phyloP scores from a whole-genome alignment of 2,888 invertebrate species.

The Pseudococcus viburni region DNA sequence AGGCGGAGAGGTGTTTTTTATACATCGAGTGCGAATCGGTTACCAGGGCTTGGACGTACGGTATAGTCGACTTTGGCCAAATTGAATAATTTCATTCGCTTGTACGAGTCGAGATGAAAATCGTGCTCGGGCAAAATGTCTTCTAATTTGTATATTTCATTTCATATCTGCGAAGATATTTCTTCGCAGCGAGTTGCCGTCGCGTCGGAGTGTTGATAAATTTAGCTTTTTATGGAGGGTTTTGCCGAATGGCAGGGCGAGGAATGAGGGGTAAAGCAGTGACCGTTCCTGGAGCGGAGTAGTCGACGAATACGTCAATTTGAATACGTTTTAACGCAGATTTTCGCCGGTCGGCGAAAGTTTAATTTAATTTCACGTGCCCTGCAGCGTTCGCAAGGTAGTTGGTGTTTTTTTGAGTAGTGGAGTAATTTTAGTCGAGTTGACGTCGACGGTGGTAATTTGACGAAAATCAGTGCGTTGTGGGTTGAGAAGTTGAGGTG shows the following conservation, averaged over 20 bases:
- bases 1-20: neutral
- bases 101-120: slow-evolving; percentile 15
- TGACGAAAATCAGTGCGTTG: too few species aligned
- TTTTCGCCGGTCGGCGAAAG: neutral
- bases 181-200: neutral
- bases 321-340: neutral
- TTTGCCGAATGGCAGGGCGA: neutral
- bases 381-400: neutral
- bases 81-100: neutral
- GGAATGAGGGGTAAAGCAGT: neutral
- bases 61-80: neutral
- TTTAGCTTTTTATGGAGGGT: neutral
- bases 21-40: neutral
- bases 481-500: too few species aligned
- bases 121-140: slow-evolving; percentile 36
- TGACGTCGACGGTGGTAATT: neutral
- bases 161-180: slow-evolving; percentile 8
- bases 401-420: neutral
- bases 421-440: neutral
- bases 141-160: slow-evolving; percentile 34
- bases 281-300: neutral
- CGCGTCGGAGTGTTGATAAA: slow-evolving; percentile 4
- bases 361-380: neutral
- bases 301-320: slow-evolving; percentile 14
- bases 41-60: neutral